Evolutionary conservation across 92 coral and sea anemone genomes (phyloP).

Genomic region (Blastomussa wellsi): DNA sequence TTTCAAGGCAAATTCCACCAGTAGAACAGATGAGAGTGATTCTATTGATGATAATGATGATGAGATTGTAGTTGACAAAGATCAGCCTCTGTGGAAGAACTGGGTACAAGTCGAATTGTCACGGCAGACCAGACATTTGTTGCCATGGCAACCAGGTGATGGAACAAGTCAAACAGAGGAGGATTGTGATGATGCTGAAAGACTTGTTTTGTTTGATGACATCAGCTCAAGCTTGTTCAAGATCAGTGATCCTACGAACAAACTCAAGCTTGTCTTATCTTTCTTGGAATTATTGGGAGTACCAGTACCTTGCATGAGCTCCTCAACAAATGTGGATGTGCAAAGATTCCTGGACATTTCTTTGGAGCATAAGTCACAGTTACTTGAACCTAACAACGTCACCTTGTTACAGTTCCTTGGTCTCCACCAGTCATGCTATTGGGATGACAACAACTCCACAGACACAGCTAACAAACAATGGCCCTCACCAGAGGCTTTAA

Average conservation of each 20-base stretch:
- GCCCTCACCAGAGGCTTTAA: slow-evolving; percentile 56
- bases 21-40: slow-evolving; percentile 17
- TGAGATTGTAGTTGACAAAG: slow-evolving; percentile 44
- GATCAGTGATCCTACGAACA: slow-evolving; percentile 56
- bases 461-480: slow-evolving; percentile 2
- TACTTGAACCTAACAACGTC: slow-evolving; percentile 8
- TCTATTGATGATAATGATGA: slow-evolving; percentile 53
- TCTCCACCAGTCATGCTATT: slow-evolving; percentile 49
- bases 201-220: slow-evolving; percentile 93
- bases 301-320: slow-evolving; percentile 40
- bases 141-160: slow-evolving; percentile 87
- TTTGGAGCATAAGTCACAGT: slow-evolving; percentile 52
- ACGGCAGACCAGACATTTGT: slow-evolving; percentile 70
- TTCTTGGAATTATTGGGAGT: slow-evolving; percentile 83
- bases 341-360: slow-evolving; percentile 53
- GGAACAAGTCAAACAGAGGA: slow-evolving; percentile 78
- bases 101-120: slow-evolving; percentile 82
- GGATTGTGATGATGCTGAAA: slow-evolving; percentile 97
- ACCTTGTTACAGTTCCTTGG: slow-evolving; percentile 49
- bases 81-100: slow-evolving; percentile 61
- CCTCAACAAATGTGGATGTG: slow-evolving; percentile 38
- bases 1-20: slow-evolving; percentile 44
- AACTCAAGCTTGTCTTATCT: slow-evolving; percentile 68
- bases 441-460: slow-evolving; percentile 29
- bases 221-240: slow-evolving; percentile 74